Base-by-base conservation (phyloP, 2,888 invertebrate genomes). In the Orchesellides sinensis region DNA sequence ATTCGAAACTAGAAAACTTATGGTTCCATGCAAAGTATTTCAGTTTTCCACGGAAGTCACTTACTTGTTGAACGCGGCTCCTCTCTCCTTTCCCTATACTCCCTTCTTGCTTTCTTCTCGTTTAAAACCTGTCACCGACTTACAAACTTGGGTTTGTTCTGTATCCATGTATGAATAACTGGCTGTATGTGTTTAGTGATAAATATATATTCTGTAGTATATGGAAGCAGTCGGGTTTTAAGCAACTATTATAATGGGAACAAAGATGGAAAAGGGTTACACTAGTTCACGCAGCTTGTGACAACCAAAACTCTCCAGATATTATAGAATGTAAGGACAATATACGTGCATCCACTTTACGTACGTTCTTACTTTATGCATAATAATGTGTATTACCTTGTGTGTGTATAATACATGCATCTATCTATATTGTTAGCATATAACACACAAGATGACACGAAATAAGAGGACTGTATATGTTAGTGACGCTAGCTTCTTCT, bases 41-140 rank as follows among this genome's bases (percentile, higher is more conserved):
- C 23, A 29, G 10, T n/a, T n/a, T 61, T 29, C 61, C 29, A 32
- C 63, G 49, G 32, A 74, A 74, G 52, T 74, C 75, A 68, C 56
- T 75, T 75, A 75, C 75, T 75, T 75, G 75, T 75, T 75, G 75
- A 75, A 66, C 75, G 75, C 66, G 27, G 47, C 29, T 29, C 54
- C 35, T 27, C 27, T 54, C 54, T 40, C 21, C 21, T 45, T 54
- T 32, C 49, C 47, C 54, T 49, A 56, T 19, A 35, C 52, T 25
- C 23, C 23, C 47, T n/a, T 14, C 23, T 29, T 47, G 17, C 49
- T 74, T 74, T 65, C 73, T 74, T 19, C 40, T 54, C 47, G 49
- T 21, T 61, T 61, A 73, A 35, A 61, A 52, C 32, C 40, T 52
- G 52, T 66, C 74, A 59, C 35, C 25, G 45, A 40, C 8, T 27